These are phyloP conservation scores for Steinernema hermaphroditum DNA, from an alignment of 2,888 invertebrate genomes.

Conservation along the genomic window DNA sequence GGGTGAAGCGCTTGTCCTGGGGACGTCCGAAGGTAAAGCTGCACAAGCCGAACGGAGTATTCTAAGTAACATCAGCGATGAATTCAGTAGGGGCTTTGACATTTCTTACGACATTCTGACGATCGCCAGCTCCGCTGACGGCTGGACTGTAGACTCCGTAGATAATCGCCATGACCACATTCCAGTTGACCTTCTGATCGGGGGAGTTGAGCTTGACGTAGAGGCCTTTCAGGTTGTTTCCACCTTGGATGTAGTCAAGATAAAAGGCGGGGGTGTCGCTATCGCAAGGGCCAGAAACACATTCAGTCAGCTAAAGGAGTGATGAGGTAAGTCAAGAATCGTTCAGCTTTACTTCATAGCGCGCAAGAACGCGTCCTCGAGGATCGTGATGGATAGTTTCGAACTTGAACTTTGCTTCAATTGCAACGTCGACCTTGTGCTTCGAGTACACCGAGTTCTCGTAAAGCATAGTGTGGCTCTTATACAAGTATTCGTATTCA, in stretches of 20 bases:
- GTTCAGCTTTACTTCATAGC: slow-evolving; percentile 33
- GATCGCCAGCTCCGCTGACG: slow-evolving; percentile 25
- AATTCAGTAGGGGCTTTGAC: too few relatives aligned
- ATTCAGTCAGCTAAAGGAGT: slow-evolving; percentile 33
- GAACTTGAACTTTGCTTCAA: slow-evolving; percentile 30
- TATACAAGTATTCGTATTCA: background rate
- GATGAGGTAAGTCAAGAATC: too few relatives aligned
- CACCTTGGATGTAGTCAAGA: slow-evolving; percentile 32
- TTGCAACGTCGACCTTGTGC: slow-evolving; percentile 13
- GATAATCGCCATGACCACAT: background rate
- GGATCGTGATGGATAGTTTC: slow-evolving; percentile 31
- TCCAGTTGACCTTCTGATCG: slow-evolving; percentile 31
- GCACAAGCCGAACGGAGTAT: slow-evolving; percentile 52
- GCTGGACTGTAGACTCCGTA: slow-evolving; percentile 33
- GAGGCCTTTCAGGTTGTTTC: slow-evolving; percentile 33
- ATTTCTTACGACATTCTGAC: slow-evolving; percentile 35
- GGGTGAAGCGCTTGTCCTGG: slow-evolving; percentile 53
- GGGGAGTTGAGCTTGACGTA: slow-evolving; percentile 26
- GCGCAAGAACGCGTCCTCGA: slow-evolving; percentile 32
- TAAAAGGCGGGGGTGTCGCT: slow-evolving; percentile 28
- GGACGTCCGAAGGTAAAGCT: slow-evolving; percentile 50
- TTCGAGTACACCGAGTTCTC: slow-evolving; percentile 9
- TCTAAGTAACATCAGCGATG: slow-evolving; percentile 32
- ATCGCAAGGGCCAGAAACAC: slow-evolving; percentile 30
- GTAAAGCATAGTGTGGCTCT: background rate